Evolutionary conservation across 2,113 vertebrate species (phyloP).

Genomic region (Ammodytes marinus): DNA sequence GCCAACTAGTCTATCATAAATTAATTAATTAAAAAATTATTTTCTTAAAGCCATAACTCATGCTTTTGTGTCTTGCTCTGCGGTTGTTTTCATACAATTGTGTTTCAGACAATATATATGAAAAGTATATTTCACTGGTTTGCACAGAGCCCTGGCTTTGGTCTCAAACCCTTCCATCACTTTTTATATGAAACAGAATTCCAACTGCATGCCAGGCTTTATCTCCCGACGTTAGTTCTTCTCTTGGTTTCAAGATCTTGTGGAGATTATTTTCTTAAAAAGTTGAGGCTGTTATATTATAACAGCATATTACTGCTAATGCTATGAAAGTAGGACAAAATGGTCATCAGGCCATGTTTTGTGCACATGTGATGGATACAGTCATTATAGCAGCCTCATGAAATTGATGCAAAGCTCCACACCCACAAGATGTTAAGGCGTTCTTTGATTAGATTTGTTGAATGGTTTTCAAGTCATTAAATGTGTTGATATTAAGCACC

Average conservation of each 20-base stretch:
- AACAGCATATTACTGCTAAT: not conserved
- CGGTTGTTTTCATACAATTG: not conserved
- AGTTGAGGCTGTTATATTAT: not conserved
- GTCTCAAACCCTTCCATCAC: too few species aligned
- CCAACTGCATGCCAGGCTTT: not conserved
- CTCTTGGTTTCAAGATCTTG: not conserved
- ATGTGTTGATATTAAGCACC: slow-evolving; percentile 58
- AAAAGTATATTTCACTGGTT: not conserved
- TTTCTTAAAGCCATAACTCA: not conserved
- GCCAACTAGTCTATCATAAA: too few species aligned
- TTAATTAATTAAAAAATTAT: too few species aligned
- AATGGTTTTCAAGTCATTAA: slow-evolving; percentile 41
- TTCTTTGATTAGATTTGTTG: slow-evolving; percentile 64
- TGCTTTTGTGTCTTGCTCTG: not conserved
- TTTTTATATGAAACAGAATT: not conserved
- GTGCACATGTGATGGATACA: slow-evolving; percentile 70
- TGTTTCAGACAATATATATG: not conserved
- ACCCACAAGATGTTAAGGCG: slow-evolving; percentile 62
- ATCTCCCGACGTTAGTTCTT: too few species aligned
- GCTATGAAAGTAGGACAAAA: slow-evolving; percentile 72
- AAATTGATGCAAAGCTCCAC: slow-evolving; percentile 76
- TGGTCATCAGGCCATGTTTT: slow-evolving; percentile 50
- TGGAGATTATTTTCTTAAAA: not conserved
- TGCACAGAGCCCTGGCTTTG: not conserved
- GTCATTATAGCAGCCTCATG: slow-evolving; percentile 70